Conservation (phyloP, 2,797 vertebrate genomes). For the Neosilurus mollespiculum region DNA sequence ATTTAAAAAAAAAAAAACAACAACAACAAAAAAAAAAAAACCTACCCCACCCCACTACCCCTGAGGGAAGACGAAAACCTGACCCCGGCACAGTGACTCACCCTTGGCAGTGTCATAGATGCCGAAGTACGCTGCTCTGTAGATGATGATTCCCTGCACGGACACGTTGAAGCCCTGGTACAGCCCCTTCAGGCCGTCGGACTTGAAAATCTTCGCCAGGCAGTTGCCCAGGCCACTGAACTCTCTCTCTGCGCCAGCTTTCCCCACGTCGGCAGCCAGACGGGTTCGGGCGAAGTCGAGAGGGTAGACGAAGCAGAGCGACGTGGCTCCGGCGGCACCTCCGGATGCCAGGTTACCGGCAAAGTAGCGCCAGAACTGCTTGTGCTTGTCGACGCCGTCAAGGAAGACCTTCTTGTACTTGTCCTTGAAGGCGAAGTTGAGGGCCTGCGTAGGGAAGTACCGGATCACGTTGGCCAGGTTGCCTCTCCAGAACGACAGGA, state of each 20-base stretch:
- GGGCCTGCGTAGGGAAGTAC: slow-evolving; percentile 80
- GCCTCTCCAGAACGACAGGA: slow-evolving; percentile 78
- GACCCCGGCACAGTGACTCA: slow-evolving; percentile 50
- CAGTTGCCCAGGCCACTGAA: slow-evolving; percentile 75
- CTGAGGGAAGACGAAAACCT: background rate
- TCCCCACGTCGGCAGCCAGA: slow-evolving; percentile 76
- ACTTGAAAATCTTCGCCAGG: slow-evolving; percentile 72
- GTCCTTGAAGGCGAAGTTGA: slow-evolving; percentile 81
- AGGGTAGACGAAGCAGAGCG: slow-evolving; percentile 77
- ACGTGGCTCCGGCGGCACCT: slow-evolving; percentile 76
- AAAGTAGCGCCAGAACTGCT: slow-evolving; percentile 79
- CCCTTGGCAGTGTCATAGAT: slow-evolving; percentile 84
- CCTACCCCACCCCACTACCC: too few relatives aligned
- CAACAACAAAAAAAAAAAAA: too few relatives aligned
- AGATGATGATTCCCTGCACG: slow-evolving; percentile 84
- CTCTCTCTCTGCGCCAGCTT: slow-evolving; percentile 66
- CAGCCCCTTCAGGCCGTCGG: slow-evolving; percentile 71
- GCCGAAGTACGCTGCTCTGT: slow-evolving; percentile 84
- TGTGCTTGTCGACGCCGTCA: slow-evolving; percentile 73
- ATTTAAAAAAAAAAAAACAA: too few relatives aligned
- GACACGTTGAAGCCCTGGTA: slow-evolving; percentile 80
- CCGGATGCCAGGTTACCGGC: slow-evolving; percentile 76
- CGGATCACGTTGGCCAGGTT: slow-evolving; percentile 79
- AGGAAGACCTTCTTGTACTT: slow-evolving; percentile 80
- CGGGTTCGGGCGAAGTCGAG: slow-evolving; percentile 78